These are phyloP conservation scores for Doryteuthis pealeii DNA, from an alignment of 1,140 invertebrate genomes.

Conservation along the genomic window DNA sequence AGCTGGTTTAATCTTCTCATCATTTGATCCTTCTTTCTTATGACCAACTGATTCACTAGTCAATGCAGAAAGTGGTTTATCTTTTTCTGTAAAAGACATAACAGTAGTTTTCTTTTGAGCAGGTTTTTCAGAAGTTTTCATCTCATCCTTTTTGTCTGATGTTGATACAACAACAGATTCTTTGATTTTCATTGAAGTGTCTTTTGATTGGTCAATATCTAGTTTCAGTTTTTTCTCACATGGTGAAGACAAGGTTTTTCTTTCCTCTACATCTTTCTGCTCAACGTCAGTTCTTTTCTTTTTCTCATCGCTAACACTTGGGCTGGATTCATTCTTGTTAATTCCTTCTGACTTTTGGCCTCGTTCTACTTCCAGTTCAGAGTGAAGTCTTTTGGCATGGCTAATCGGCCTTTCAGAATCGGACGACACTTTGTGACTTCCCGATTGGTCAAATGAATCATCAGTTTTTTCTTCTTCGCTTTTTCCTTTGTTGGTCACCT, in stretches of 20 bases:
- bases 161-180: too few relatives aligned
- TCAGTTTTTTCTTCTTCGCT: constrained; percentile 6
- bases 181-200: too few relatives aligned
- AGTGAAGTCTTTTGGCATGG: constrained; percentile 67
- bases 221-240: too few relatives aligned
- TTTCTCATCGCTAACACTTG: neutral
- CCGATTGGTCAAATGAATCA: neutral
- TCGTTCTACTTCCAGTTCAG: constrained; percentile 62
- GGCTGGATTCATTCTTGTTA: neutral
- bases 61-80: too few relatives aligned
- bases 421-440: constrained; percentile 2
- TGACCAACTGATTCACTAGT: too few relatives aligned
- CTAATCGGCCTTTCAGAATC: constrained; percentile 54
- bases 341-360: neutral
- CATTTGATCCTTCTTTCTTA: neutral
- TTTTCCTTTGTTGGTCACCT: constrained; percentile 16
- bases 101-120: too few relatives aligned
- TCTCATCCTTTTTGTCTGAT: too few relatives aligned
- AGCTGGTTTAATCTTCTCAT: constrained; percentile 1
- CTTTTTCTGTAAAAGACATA: too few relatives aligned
- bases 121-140: too few relatives aligned
- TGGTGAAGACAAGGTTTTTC: too few relatives aligned
- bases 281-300: neutral
- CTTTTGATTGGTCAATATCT: too few relatives aligned
- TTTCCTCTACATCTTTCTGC: too few relatives aligned